Base-by-base conservation (phyloP, 2,797 vertebrate species). In the Pteropus rufus region DNA sequence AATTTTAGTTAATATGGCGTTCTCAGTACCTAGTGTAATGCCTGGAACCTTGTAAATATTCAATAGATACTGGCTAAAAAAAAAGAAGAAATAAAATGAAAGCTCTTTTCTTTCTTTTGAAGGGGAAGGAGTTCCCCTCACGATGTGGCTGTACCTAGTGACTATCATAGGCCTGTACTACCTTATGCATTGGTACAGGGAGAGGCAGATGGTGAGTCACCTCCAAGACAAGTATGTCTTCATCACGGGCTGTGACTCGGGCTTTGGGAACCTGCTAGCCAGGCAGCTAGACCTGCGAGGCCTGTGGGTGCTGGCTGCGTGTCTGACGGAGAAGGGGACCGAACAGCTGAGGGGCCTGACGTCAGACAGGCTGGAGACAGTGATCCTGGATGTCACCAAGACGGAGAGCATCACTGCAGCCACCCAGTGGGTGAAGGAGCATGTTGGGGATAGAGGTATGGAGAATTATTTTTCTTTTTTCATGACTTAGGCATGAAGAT, bases 241-340 rank as follows among this genome's bases (percentile, higher is more conserved):
- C 86, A 98, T 98, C 91, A 98, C 97, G 0, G 98, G 98, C 79
- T 97, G 96, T 89, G 93, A 96, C 82, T 96, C 95, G 0, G 97
- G 97, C 31, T 99, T 99, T 0, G 99, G 99, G 64, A 98, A 99
- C 89, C 98, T 98, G 93, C 97, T 99, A 96, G 99, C 99, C 54
- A 98, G 98, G 95, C 98, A 98, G 60, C 98, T 99, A 5, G 99
- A 99, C 46, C 96, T 94, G 0, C 98, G 96, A 75, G 99, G 99
- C 34, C 98, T 99, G 97, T 98, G 84, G 72, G 26, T 67, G 18
- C 64, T 36, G 18, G 64, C 64, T 10, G 64, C n/a, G 0, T 67
- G 64, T 67, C n/a, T 67, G 77, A 60, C 10, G 5, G 34, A 62
- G 77, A 39, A 44, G 26, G 77, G 26, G 16, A 10, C 77, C 6